These are phyloP conservation scores for Nipponia nippon DNA, from an alignment of 2,113 vertebrate genomes.

Conservation along the genomic window DNA sequence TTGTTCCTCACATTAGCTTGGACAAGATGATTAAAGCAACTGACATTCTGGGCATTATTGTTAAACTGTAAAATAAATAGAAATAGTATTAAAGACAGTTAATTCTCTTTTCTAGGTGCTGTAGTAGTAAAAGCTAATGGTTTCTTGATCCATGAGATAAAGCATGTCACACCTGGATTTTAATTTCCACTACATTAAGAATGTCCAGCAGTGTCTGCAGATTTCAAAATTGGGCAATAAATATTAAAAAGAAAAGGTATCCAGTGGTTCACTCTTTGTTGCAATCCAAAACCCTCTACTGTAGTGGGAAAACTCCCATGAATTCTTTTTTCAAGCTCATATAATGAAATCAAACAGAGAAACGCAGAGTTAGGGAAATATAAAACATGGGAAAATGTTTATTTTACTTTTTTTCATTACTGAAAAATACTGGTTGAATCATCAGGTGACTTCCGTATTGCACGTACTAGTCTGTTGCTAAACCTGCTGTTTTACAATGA, in stretches of 20 bases:
- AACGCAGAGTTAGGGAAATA: background rate
- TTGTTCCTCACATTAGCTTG: constrained; percentile 99
- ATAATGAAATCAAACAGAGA: background rate
- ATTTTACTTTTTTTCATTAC: background rate
- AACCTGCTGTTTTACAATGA: background rate
- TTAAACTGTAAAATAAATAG: constrained; percentile 82
- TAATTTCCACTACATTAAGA: background rate
- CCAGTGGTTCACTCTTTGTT: background rate
- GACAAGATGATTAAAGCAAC: constrained; percentile 95
- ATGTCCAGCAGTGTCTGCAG: background rate
- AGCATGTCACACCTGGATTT: background rate
- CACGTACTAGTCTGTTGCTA: background rate
- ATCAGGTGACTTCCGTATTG: background rate
- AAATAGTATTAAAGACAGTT: background rate
- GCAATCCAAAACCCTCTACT: background rate
- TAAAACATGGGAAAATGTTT: background rate
- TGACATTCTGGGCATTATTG: constrained; percentile 92
- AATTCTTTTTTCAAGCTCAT: background rate
- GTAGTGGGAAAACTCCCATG: background rate
- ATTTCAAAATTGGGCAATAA: background rate
- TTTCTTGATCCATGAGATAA: background rate
- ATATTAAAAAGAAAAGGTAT: background rate
- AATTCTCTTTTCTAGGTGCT: background rate
- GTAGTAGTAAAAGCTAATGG: background rate
- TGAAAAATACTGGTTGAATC: background rate